Evolutionary conservation across 2,113 vertebrate species (phyloP).

Genomic region (Triplophysa rosa): DNA sequence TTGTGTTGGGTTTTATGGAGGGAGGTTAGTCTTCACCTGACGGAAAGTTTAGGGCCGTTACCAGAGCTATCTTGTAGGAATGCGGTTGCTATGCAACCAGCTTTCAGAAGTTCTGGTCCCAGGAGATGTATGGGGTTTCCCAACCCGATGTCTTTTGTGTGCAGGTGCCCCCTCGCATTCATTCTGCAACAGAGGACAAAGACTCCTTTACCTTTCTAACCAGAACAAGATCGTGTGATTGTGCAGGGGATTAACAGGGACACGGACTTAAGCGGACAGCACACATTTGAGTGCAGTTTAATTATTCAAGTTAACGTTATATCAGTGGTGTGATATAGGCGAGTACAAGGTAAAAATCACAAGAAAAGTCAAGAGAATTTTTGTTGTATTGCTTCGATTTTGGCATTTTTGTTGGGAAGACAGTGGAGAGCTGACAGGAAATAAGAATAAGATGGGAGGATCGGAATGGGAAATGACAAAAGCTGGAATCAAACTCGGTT

Average conservation of each 20-base stretch:
- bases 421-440: too few species aligned
- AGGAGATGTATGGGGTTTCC: conserved; percentile 46
- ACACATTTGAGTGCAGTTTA: conserved; percentile 9
- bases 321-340: neutral
- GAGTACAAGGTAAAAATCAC: neutral
- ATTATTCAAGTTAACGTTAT: neutral
- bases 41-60: neutral
- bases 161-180: conserved; percentile 41
- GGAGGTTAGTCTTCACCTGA: neutral
- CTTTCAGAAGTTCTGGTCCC: conserved; percentile 29
- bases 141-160: conserved; percentile 33
- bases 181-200: conserved; percentile 37
- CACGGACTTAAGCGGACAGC: neutral
- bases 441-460: too few species aligned
- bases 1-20: conserved; percentile 11
- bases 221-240: neutral
- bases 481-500: too few species aligned
- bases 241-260: neutral
- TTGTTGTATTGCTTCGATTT: too few species aligned
- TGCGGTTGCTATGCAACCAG: conserved; percentile 33
- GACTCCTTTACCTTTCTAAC: conserved; percentile 34
- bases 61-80: conserved; percentile 6
- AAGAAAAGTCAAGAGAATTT: neutral
- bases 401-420: too few species aligned
- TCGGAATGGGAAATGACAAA: too few species aligned